These are phyloP conservation scores for Pomacea maculata DNA, from an alignment of 1,140 invertebrate species.

Conservation along the genomic window DNA sequence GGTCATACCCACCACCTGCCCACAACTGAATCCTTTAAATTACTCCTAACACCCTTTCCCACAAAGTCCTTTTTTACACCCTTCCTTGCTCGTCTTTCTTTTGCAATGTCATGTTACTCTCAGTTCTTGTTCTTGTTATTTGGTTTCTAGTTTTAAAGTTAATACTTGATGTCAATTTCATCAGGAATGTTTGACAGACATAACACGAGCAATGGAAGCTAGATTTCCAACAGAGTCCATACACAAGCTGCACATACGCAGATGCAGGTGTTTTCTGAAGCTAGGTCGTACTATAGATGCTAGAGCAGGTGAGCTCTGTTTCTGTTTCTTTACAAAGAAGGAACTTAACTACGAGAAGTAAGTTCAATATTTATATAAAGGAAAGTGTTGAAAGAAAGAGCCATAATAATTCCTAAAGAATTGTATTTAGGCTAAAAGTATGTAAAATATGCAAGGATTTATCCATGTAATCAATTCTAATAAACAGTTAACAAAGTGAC, in stretches of 20 bases:
- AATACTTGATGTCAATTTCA: neutral
- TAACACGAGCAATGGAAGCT: constrained; percentile 72
- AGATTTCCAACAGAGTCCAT: constrained; percentile 73
- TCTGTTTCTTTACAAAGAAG: neutral
- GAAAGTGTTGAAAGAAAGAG: too few species aligned
- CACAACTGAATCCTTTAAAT: too few species aligned
- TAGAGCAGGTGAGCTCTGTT: constrained; percentile 60
- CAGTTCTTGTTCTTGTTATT: too few species aligned
- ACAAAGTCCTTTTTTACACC: neutral
- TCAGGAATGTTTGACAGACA: constrained; percentile 68
- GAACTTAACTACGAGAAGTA: neutral
- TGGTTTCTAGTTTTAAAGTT: neutral
- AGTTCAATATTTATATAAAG: neutral
- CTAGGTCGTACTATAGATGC: constrained; percentile 76
- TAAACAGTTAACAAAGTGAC: too few species aligned
- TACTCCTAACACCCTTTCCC: neutral
- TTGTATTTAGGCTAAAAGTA: constrained; percentile 3
- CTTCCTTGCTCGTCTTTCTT: neutral
- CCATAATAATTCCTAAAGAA: neutral
- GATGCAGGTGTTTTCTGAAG: constrained; percentile 77
- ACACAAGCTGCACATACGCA: constrained; percentile 80
- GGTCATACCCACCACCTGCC: too few species aligned
- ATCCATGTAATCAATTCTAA: neutral
- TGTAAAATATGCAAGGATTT: neutral
- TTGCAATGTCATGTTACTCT: neutral